Conservation (phyloP, 2,797 vertebrate species). For the Anableps anableps region DNA sequence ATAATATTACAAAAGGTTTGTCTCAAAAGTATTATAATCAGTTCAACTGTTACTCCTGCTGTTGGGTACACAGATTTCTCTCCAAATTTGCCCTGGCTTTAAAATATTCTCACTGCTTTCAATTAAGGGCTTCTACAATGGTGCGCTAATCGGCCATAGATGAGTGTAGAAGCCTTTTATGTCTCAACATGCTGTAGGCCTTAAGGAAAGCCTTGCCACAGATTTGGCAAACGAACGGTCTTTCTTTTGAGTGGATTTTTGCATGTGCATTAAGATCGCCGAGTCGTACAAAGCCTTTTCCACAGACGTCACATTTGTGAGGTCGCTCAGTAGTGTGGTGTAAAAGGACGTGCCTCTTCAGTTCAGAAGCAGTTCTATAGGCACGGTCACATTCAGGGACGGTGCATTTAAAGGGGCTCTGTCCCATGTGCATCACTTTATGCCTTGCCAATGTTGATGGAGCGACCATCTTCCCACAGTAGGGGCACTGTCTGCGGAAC, state of each 20-base stretch:
- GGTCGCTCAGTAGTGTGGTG: conserved; percentile 59
- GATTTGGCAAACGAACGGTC: conserved; percentile 57
- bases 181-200: conserved; percentile 57
- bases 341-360: conserved; percentile 57
- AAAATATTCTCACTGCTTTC: neutral
- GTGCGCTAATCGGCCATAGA: neutral
- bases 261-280: conserved; percentile 42
- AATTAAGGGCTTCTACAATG: neutral
- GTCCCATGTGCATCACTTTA: conserved; percentile 65
- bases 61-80: neutral
- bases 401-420: conserved; percentile 65
- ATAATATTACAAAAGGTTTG: neutral
- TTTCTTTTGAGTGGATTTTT: conserved; percentile 57
- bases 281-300: conserved; percentile 58
- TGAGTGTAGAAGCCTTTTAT: conserved; percentile 61
- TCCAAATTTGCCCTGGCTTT: neutral
- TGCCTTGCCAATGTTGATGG: conserved; percentile 43
- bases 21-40: neutral
- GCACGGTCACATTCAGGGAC: conserved; percentile 48
- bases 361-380: conserved; percentile 57
- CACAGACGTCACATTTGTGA: conserved; percentile 56
- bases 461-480: conserved; percentile 63
- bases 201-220: conserved; percentile 64
- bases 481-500: conserved; percentile 48
- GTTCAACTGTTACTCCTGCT: neutral